Conservation (phyloP, 2,797 vertebrate species). For the Mionectes olivaceus region DNA sequence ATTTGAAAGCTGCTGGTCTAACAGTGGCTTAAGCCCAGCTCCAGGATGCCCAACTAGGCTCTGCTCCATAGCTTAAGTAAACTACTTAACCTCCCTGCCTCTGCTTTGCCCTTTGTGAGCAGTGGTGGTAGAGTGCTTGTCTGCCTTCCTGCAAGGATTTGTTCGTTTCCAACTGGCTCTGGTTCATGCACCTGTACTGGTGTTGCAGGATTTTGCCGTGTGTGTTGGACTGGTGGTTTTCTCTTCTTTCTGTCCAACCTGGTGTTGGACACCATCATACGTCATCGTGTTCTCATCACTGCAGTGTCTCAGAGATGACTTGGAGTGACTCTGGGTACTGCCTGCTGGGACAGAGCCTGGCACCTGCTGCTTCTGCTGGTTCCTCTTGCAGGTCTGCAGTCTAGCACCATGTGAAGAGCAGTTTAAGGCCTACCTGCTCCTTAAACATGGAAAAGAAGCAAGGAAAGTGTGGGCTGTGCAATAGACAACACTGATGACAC, state of each 20-base stretch:
- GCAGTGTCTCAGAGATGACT: background rate
- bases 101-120: slow-evolving; percentile 8
- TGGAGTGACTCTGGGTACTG: background rate
- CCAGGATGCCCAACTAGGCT: slow-evolving; percentile 21
- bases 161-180: background rate
- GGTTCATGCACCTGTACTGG: background rate
- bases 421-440: background rate
- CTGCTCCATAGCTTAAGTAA: slow-evolving; percentile 37
- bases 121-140: background rate
- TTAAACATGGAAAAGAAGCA: background rate
- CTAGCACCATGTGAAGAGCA: background rate
- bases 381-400: background rate
- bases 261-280: too few species aligned
- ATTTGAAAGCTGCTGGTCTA: slow-evolving; percentile 31
- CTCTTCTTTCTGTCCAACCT: background rate
- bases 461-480: background rate
- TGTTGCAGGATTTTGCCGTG: background rate
- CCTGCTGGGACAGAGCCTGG: background rate
- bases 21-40: slow-evolving; percentile 18
- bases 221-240: background rate
- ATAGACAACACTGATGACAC: background rate
- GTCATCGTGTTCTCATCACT: background rate
- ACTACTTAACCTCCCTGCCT: slow-evolving; percentile 41
- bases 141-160: background rate
- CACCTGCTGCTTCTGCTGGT: rapidly evolving